Evolutionary conservation across 1,140 invertebrate species (phyloP), one percentile per base, ranked within the genome.

Genomic region (Caenorhabditis inopinata): DNA sequence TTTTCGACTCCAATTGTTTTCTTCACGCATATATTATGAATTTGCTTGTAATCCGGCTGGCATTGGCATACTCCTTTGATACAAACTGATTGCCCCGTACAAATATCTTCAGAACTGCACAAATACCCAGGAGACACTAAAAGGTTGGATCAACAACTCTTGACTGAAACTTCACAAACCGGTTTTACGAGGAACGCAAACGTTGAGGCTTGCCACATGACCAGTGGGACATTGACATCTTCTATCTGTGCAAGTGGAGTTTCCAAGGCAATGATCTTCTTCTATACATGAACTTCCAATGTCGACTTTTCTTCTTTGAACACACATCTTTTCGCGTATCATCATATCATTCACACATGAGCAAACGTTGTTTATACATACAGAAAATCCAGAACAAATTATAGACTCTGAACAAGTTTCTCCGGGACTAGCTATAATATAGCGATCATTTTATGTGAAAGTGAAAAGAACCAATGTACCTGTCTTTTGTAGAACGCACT

Each of bases 81-180:
- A 38, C 78, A 79, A 2, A 79, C 58, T 14, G 78, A 79, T 45
- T 79, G 78, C 0, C 78, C 78, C 21, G 58, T 74, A 27, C 78
- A 79, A 16, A 79, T 79, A 45, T 79, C 78, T 49, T 79, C 78
- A 25, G 51, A 45, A 18, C 29, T 75, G 23, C 78, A 79, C 5
- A 38, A 14, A 11, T 46, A 47, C 18, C 78, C 78, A 25, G 78
- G 78, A 16, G 35, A 32, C 7, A 49, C 78, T 79, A 4, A 38
- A n/a, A n/a, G n/a, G n/a, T n/a, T n/a, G n/a, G n/a, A 74, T 25
- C 12, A 32, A 9, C 0, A 29, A 14, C n/a, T 12, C 23, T 42
- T 18, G 48, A 16, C 14, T 0, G 25, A 6, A 46, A 6, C 18
- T 1, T 0, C 16, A 46, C 1, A n/a, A 35, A 80, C 79, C 48